Evolutionary conservation across 2,888 invertebrate species (phyloP), one percentile per base, ranked within the genome.

Genomic region (Beris morrisii): DNA sequence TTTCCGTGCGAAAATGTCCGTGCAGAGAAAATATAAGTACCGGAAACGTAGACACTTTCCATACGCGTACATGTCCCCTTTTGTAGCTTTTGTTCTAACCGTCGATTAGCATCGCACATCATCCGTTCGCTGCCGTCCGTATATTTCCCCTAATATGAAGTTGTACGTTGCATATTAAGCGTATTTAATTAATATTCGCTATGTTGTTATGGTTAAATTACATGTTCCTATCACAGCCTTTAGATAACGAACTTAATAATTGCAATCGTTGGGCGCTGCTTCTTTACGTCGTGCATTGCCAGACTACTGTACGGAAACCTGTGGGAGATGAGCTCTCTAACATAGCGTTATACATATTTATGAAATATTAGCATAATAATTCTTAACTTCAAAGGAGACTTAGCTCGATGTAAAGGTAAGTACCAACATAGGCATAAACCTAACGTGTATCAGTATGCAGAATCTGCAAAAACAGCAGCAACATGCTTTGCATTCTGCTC

Each of bases 181-280:
- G 61, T 52, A 9, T 61, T 61, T 61, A 61, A 61, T 61, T 61
- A 61, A 50, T 61, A 61, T 50, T 50, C 61, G 50, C 59, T 22
- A 22, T 22, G 50, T 50, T 59, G 48, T 61, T 38, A 43, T 61
- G 61, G 61, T 15, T 11, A 61, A 61, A 61, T 61, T 61, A 61
- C 61, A 61, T 38, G 61, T 52, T 61, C 50, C 61, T 61, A 61
- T 61, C 43, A 50, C 50, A 38, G 61, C 50, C 50, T 50, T 32
- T 52, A 61, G 61, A 61, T 61, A 61, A 61, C 61, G 61, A 61
- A 61, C 61, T 61, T 61, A 61, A 61, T 61, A 61, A 61, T 61
- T 61, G 61, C 61, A 50, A 50, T 50, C 52, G 61, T 61, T 61
- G 38, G 38, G 9, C 38, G 38, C 38, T 38, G 38, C 9, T 38